Evolutionary conservation across 2,888 invertebrate species (phyloP), one percentile per base, ranked within the genome.

Genomic region (Phengaris arion): DNA sequence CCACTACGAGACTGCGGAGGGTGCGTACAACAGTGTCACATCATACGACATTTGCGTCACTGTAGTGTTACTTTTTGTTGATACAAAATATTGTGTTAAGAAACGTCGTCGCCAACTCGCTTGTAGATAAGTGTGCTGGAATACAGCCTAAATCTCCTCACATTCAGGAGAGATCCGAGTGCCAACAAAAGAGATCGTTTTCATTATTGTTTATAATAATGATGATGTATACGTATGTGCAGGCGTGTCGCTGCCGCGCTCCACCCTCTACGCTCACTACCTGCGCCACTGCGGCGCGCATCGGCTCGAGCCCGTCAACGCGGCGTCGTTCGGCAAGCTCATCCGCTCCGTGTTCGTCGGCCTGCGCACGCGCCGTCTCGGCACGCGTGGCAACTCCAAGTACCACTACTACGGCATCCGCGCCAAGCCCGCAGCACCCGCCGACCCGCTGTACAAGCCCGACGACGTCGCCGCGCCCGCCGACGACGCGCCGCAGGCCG

Each of bases 321-420:
- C 99, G 59, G 99, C 99, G 9, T 99, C 99, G 55, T 99, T 99
- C 94, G 99, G 99, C 79, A 99, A 99, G 93, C 95, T 99, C 68
- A 99, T 99, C 85, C 96, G 99, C 77, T 99, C 99, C 4, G 99
- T 99, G 78, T 99, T 99, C 94, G 95, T 99, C 81, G 99, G 99
- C 22, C 94, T 99, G 83, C 95, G 99, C 79, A 99, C 99, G 81
- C 95, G 99, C 77, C 95, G 99, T 75, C 95, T 99, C 70, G 99
- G 99, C 79, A 99, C 99, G 4, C 95, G 98, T 83, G 99, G 99
- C 55, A 99, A 99, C 93, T 99, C 99, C 51, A 99, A 99, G 89
- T 99, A 99, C 89, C 99, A 99, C 94, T 99, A 99, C 92, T 99
- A 99, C 94, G 99, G 99, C n/a, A 99, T 99, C 81, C 95, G 99